A percentile compares a stretch with the other conserved stretches of the same genome.
Conservation (phyloP, 35 echinoderm and acorn worm genomes). For the Lytechinus pictus region DNA sequence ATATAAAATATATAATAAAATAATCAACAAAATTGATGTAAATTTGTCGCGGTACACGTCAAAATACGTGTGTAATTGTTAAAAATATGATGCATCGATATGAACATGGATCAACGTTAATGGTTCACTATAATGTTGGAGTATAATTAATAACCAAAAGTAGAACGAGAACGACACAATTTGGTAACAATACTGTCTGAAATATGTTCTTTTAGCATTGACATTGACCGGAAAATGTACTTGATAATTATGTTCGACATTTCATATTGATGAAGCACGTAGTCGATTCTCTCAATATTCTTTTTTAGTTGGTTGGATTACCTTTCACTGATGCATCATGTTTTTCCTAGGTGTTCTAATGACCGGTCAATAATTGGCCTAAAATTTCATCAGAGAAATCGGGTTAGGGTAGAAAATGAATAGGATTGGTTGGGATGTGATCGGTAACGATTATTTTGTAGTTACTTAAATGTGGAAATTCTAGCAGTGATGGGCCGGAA, state of each 20-base stretch:
- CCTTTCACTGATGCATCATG: background rate
- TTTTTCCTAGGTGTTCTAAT: background rate
- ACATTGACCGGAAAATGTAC: background rate
- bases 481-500: too few species aligned
- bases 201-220: background rate
- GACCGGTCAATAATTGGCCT: background rate
- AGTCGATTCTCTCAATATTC: background rate
- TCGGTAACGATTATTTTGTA: too few species aligned
- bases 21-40: too few species aligned
- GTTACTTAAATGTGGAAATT: too few species aligned
- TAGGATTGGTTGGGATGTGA: too few species aligned
- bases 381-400: too few species aligned
- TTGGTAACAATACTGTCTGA: background rate
- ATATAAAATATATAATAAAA: too few species aligned
- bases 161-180: background rate
- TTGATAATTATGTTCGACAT: background rate
- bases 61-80: too few species aligned
- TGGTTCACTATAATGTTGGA: background rate
- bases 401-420: too few species aligned
- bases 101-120: too few species aligned
- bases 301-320: background rate
- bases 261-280: background rate
- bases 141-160: background rate
- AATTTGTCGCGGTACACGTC: too few species aligned
- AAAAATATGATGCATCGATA: too few species aligned